Conservation (phyloP, 35 echinoderm and acorn worm genomes). For the Antedon bifida region DNA sequence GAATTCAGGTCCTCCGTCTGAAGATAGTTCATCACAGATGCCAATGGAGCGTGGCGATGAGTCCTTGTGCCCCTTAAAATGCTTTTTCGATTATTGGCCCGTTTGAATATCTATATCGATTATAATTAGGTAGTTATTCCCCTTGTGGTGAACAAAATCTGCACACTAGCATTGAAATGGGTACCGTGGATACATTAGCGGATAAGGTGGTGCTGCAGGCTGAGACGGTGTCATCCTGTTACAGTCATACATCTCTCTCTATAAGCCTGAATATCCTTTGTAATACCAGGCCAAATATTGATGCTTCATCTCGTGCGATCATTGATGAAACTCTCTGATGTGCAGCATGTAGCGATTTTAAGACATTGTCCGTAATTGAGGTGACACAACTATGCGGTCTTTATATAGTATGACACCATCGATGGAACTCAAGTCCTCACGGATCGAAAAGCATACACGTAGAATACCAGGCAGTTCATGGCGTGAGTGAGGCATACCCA, state of each 20-base stretch:
- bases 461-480: no score
- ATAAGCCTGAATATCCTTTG: not conserved
- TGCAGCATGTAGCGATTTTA: not conserved
- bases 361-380: not conserved
- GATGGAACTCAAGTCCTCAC: not conserved
- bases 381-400: not conserved
- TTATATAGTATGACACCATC: not conserved
- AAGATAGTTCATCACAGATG: not conserved
- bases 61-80: not conserved
- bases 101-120: not conserved
- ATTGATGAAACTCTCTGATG: no score
- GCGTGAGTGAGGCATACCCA: no score
- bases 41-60: not conserved
- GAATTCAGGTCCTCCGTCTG: no score
- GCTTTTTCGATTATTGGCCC: not conserved
- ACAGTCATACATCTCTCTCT: not conserved
- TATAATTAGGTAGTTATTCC: not conserved
- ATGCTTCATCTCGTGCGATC: not conserved
- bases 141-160: not conserved
- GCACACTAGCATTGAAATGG: not conserved
- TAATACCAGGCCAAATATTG: no score
- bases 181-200: not conserved
- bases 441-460: not conserved
- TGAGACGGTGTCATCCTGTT: constrained; percentile 2
- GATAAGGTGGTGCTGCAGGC: not conserved